Evolutionary conservation across 2,113 vertebrate species (phyloP), one percentile per base, ranked within the genome.

Genomic region (Passer montanus): DNA sequence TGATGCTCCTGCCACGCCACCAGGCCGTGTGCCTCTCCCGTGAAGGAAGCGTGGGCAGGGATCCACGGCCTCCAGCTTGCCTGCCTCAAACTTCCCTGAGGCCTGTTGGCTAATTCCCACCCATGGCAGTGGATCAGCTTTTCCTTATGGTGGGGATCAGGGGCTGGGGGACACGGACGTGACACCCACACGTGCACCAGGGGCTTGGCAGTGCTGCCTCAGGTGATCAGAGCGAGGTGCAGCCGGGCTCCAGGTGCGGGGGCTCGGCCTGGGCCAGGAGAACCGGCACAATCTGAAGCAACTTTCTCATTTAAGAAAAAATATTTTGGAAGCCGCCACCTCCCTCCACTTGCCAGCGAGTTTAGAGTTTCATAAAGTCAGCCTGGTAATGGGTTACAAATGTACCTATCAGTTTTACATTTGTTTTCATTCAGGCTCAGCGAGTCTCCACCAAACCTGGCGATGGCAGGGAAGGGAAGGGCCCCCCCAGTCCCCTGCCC

Each of bases 321-420:
- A 80, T 72, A 80, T 70, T 95, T 96, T 95, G 95, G 91, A 95
- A 95, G 92, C 78, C 12, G 5, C 85, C 88, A 47, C 74, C 88
- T 94, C 92, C 52, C 33, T 90, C 76, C 43, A 19, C 77, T 55
- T 30, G 56, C 96, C 96, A 94, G 87, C 59, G 10, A 79, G 94
- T 94, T 94, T 95, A 92, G 89, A 85, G 91, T 97, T 97, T 97
- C 96, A 95, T 92, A 92, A 92, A 97, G 95, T 81, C 76, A 6
- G 52, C 70, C 92, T 35, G 87, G 94, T 97, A 96, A 97, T 97
- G 84, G 89, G 72, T 97, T 97, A 96, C 97, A 97, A 97, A 97
- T 97, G 97, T 94, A 94, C 93, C 94, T 93, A 91, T 96, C 92
- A 78, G 97, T 73, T 96, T 94, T 92, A 87, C 94, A 96, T 97